Base-by-base conservation (phyloP, 2,113 vertebrate species). In the Pteronura brasiliensis region DNA sequence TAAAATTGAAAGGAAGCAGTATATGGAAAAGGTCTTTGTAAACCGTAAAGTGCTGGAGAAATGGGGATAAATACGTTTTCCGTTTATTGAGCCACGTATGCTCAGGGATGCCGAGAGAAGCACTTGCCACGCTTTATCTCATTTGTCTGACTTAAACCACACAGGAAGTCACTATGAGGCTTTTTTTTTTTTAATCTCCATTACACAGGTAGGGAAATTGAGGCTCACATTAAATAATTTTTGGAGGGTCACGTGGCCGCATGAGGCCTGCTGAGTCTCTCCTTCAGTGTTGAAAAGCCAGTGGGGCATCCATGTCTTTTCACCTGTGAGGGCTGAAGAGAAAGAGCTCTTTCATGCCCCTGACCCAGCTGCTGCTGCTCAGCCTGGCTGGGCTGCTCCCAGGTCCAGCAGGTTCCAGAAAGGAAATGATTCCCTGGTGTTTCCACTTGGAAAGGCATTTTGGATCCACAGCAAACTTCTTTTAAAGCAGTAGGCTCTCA, bases 381-480 rank as follows among this genome's bases (percentile, higher is more conserved):
- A 1, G 92, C 65, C 67, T 17, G n/a, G 25, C 90, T 52, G 57
- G 72, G 31, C 57, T 47, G 59, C 31, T 92, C 49, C n/a, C 85
- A 74, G 44, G 34, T 59, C 63, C 44, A 55, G 83, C 18, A 84
- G 57, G 25, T 92, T 90, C 92, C 95, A 1, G 34, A 93, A 92
- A 92, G 91, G 93, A 98, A 95, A 74, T 65, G 94, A 89, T 4
- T 0, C 90, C 61, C 77, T 86, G 85, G 91, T 85, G 49, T 76
- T 61, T 72, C 72, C 74, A 90, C 69, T 0, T 11, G 77, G 92
- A 88, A 92, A 97, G 77, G 34, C 88, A 29, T 67, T 86, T 93
- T 96, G 71, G 36, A 89, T 88, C 92, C 88, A 89, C n/a, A 82
- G 97, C 67, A 74, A 93, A 94, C 86, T 96, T 86, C 72, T 94